Conservation (phyloP, 64 coral and sea anemone genomes). For the Platygyra sinensis region DNA sequence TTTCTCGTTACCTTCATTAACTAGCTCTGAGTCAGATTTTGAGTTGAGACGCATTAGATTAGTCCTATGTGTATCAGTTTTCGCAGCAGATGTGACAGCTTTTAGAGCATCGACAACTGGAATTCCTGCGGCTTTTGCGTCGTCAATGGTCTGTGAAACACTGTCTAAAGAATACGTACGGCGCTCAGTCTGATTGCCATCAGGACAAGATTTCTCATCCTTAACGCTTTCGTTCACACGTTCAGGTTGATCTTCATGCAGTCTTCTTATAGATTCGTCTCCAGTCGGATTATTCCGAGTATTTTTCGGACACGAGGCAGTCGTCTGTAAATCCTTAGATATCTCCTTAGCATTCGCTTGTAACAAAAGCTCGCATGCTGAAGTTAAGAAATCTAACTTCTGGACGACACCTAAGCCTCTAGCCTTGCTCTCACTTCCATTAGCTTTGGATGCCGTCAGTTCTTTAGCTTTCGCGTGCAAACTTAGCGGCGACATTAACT, state of each 20-base stretch:
- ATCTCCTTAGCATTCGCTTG: slow-evolving; percentile 47
- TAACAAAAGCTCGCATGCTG: slow-evolving; percentile 85
- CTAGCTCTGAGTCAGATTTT: slow-evolving; percentile 43
- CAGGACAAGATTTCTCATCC: not conserved
- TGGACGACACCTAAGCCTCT: slow-evolving; percentile 67
- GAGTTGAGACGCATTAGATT: slow-evolving; percentile 14
- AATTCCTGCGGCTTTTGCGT: slow-evolving; percentile 49
- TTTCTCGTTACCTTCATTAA: not conserved
- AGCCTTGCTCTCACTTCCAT: not conserved
- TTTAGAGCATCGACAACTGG: slow-evolving; percentile 53
- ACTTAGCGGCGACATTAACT: slow-evolving; percentile 43
- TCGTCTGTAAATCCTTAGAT: not conserved
- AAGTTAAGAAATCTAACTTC: slow-evolving; percentile 87
- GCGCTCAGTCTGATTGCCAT: not conserved
- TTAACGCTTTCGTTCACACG: no score
- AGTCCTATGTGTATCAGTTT: slow-evolving; percentile 20
- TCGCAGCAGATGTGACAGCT: not conserved
- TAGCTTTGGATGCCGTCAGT: not conserved
- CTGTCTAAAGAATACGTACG: slow-evolving; percentile 61
- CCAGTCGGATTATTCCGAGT: not conserved
- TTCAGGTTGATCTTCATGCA: not conserved
- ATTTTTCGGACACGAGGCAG: not conserved
- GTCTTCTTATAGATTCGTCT: not conserved
- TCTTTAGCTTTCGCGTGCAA: slow-evolving; percentile 38
- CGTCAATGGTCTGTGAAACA: slow-evolving; percentile 40